Percentiles rank a stretch among this genome's conserved stretches.
Evolutionary conservation across 92 coral and sea anemone genomes (phyloP).

Genomic region (Meandrina meandrites): DNA sequence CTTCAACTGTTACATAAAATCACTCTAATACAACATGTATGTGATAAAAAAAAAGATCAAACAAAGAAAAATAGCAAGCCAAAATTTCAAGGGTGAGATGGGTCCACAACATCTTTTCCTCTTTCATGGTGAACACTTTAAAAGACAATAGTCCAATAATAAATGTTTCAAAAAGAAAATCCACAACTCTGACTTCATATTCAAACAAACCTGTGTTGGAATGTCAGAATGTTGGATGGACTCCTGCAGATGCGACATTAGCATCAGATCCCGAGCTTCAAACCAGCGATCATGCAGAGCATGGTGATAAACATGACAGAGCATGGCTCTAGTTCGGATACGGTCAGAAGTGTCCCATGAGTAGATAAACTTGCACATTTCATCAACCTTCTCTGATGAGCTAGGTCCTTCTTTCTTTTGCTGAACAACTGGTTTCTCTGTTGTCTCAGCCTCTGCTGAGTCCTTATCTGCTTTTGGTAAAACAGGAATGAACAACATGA

Average conservation of each 20-base stretch:
- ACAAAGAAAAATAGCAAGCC: too few relatives aligned
- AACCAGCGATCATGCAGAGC: conserved; percentile 95
- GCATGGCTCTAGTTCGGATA: conserved; percentile 95
- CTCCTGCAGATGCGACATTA: conserved; percentile 98
- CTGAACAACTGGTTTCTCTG: conserved; percentile 35
- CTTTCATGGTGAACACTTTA: too few relatives aligned
- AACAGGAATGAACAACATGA: neutral
- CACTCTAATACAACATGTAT: too few relatives aligned
- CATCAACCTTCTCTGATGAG: conserved; percentile 67
- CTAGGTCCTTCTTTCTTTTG: conserved; percentile 46
- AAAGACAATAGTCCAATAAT: too few relatives aligned
- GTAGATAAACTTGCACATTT: conserved; percentile 90
- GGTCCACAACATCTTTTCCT: too few relatives aligned
- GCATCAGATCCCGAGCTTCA: conserved; percentile 95
- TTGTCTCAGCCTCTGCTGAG: conserved; percentile 30
- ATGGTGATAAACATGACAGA: conserved; percentile 93
- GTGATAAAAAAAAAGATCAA: too few relatives aligned
- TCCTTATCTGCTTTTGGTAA: conserved; percentile 26
- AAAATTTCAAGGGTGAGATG: too few relatives aligned
- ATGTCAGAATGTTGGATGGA: conserved; percentile 94
- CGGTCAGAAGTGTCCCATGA: conserved; percentile 95
- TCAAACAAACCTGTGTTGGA: conserved; percentile 88
- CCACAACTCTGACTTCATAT: too few relatives aligned
- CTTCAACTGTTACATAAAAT: too few relatives aligned
- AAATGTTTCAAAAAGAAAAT: too few relatives aligned